These are phyloP conservation scores for Iphiclides podalirius DNA, from an alignment of 2,888 invertebrate species.

Conservation along the genomic window DNA sequence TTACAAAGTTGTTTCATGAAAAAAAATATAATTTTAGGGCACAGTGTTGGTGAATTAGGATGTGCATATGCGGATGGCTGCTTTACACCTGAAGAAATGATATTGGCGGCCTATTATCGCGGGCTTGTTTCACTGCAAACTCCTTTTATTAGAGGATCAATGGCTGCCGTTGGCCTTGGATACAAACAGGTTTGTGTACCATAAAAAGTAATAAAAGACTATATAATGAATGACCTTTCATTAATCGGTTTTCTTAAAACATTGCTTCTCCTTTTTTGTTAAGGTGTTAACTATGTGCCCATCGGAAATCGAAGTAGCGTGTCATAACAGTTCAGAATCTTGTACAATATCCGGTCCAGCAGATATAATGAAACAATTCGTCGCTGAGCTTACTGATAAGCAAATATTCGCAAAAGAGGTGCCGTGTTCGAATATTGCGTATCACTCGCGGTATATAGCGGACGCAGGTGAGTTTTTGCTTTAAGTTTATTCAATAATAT, in stretches of 20 bases:
- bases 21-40: neutral
- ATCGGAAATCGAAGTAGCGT: slow-evolving; percentile 85
- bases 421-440: slow-evolving; percentile 90
- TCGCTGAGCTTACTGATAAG: slow-evolving; percentile 60
- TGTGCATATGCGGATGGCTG: slow-evolving; percentile 97
- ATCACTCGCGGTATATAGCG: slow-evolving; percentile 91
- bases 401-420: slow-evolving; percentile 66
- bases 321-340: slow-evolving; percentile 88
- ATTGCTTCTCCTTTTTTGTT: slow-evolving; percentile 9
- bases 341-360: slow-evolving; percentile 89
- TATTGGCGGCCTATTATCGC: slow-evolving; percentile 89
- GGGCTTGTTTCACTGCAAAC: slow-evolving; percentile 87
- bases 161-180: slow-evolving; percentile 91
- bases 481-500: too few relatives aligned
- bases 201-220: too few relatives aligned
- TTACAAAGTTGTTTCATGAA: too few relatives aligned
- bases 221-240: too few relatives aligned
- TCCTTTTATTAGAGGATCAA: slow-evolving; percentile 85
- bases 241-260: too few relatives aligned
- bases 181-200: slow-evolving; percentile 61
- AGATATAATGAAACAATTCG: slow-evolving; percentile 80
- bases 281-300: slow-evolving; percentile 28
- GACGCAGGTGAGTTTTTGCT: slow-evolving; percentile 77
- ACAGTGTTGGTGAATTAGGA: slow-evolving; percentile 87
- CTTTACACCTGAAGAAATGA: slow-evolving; percentile 91